Evolutionary conservation across 2,113 vertebrate genomes (phyloP), one percentile per base, ranked within the genome.

Genomic region (Megaceryle maxima): DNA sequence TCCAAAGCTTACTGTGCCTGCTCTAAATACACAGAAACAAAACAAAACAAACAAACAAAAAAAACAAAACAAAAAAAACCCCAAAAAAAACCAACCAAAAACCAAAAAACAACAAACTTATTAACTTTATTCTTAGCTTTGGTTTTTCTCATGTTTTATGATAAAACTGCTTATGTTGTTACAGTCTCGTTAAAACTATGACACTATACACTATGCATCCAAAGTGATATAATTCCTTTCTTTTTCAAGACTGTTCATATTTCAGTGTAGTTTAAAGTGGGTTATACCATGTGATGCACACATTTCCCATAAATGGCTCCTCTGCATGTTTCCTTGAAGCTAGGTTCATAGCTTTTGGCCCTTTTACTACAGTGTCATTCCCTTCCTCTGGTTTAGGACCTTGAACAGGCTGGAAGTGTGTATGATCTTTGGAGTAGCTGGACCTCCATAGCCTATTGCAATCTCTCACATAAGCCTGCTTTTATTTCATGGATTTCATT

Each of bases 61-160:
- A n/a, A n/a, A n/a, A n/a, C n/a, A n/a, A n/a, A n/a, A n/a, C n/a
- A n/a, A n/a, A n/a, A n/a, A n/a, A n/a, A n/a, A n/a, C n/a, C n/a
- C n/a, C n/a, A n/a, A n/a, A n/a, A n/a, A n/a, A n/a, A n/a, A n/a
- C n/a, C n/a, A 41, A 41, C 8, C 39, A 41, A 41, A 37, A 37
- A 37, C 37, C 7, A 37, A 37, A 37, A 37, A 17, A 7, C 50
- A 51, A 51, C 1, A 3, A 75, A 68, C 79, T 0, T 1, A 10
- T 33, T 79, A 19, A 21, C 24, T 69, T 86, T 69, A 8, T 51
- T 87, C 39, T 57, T 31, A 44, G 20, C 20, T 79, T 82, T 56
- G 9, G 12, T 50, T 80, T 77, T 26, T 26, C 31, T 63, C 25
- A 10, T 1, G 0, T 46, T 80, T 88, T 81, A 9, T 46, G 64